A percentile compares a stretch with the other conserved stretches of the same genome.
Conservation (phyloP, 2,113 vertebrate genomes). For the Pterophyllum scalare region DNA sequence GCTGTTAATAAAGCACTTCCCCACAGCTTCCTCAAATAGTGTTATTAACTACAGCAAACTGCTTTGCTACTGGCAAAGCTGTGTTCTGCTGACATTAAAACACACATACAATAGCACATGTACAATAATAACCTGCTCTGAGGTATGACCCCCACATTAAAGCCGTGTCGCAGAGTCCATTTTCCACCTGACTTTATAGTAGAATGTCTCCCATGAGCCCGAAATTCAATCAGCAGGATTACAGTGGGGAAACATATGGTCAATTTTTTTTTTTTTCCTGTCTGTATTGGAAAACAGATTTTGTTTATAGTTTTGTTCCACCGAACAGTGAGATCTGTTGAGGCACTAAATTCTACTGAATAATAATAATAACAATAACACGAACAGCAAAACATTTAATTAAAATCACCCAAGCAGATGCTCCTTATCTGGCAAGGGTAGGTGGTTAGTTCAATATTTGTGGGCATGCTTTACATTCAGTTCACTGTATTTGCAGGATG, state of each 20-base stretch:
- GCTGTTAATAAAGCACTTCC: slow-evolving; percentile 26
- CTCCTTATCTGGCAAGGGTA: slow-evolving; percentile 31
- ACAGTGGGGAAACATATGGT: slow-evolving; percentile 1
- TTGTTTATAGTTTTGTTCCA: slow-evolving; percentile 17
- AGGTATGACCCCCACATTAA: slow-evolving; percentile 28
- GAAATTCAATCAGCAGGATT: slow-evolving; percentile 55
- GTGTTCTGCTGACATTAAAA: slow-evolving; percentile 3
- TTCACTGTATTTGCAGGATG: slow-evolving; percentile 1
- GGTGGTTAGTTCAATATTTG: slow-evolving; percentile 20
- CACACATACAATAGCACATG: neutral
- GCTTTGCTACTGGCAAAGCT: neutral
- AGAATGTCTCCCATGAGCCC: slow-evolving; percentile 32
- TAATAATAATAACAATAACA: slow-evolving; percentile 25
- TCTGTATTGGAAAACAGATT: slow-evolving; percentile 18
- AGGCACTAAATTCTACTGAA: slow-evolving; percentile 15
- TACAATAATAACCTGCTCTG: slow-evolving; percentile 47
- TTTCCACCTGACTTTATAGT: slow-evolving; percentile 51
- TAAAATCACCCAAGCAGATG: slow-evolving; percentile 59
- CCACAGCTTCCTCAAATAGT: neutral
- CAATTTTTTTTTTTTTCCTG: neutral
- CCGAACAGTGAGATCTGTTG: slow-evolving; percentile 11
- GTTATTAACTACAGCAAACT: neutral
- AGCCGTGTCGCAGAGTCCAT: slow-evolving; percentile 28
- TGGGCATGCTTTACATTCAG: neutral
- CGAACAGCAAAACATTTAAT: slow-evolving; percentile 46